phyloP scores from a whole-genome alignment of 2,888 invertebrate species.

The Dasysyrphus tricinctus region DNA sequence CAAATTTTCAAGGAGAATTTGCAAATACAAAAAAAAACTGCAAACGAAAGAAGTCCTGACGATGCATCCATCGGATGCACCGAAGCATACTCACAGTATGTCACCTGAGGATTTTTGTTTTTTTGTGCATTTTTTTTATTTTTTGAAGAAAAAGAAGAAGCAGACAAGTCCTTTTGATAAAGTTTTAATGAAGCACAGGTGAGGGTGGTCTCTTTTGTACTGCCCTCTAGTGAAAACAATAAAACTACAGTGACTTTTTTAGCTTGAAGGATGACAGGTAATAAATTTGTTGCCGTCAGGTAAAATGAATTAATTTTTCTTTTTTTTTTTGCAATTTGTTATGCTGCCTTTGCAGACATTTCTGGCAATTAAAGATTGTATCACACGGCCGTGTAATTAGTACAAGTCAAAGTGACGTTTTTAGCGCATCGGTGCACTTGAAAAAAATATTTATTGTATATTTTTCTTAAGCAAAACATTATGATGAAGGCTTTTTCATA shows the following conservation, averaged over 20 bases:
- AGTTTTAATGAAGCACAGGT: slow-evolving; percentile 71
- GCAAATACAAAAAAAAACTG: slow-evolving; percentile 22
- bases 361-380: slow-evolving; percentile 68
- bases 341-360: slow-evolving; percentile 51
- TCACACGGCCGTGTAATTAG: slow-evolving; percentile 66
- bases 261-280: slow-evolving; percentile 63
- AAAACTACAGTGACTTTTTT: slow-evolving; percentile 41
- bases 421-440: slow-evolving; percentile 65
- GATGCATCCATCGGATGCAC: slow-evolving; percentile 71
- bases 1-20: slow-evolving; percentile 37
- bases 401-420: slow-evolving; percentile 68
- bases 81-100: slow-evolving; percentile 73
- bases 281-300: slow-evolving; percentile 67
- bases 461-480: slow-evolving; percentile 31
- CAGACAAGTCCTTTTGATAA: slow-evolving; percentile 38
- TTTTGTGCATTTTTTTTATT: slow-evolving; percentile 18
- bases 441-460: slow-evolving; percentile 31
- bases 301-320: slow-evolving; percentile 64
- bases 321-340: slow-evolving; percentile 28
- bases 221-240: slow-evolving; percentile 46
- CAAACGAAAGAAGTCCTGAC: slow-evolving; percentile 60
- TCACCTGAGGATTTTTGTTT: slow-evolving; percentile 65
- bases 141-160: neutral
- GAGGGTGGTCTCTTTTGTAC: slow-evolving; percentile 63
- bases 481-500: neutral